Evolutionary conservation across 2,888 invertebrate species (phyloP).

Genomic region (Cryptops parisi): DNA sequence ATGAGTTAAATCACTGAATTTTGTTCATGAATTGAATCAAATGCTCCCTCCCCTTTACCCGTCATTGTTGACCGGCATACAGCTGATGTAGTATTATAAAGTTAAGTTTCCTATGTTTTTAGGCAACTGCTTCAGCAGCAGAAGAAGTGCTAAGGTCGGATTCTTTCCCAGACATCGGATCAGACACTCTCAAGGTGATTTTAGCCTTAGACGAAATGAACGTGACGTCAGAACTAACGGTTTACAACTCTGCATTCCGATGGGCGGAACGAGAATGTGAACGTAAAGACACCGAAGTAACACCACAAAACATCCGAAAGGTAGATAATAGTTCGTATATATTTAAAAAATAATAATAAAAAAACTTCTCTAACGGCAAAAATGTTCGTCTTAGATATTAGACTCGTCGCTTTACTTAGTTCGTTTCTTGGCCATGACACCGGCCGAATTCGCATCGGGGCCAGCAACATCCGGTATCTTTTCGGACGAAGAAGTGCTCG

Average conservation of each 20-base stretch:
- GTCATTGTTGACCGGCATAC: too few relatives aligned
- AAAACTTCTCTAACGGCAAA: too few relatives aligned
- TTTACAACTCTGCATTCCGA: constrained; percentile 57
- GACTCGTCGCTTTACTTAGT: constrained; percentile 27
- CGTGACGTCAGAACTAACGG: constrained; percentile 56
- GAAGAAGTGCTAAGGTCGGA: constrained; percentile 56
- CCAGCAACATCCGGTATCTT: constrained; percentile 58
- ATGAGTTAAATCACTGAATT: too few relatives aligned
- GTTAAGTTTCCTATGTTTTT: neutral
- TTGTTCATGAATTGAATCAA: too few relatives aligned
- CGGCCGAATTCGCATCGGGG: constrained; percentile 69
- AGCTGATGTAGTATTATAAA: too few relatives aligned
- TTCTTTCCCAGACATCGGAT: constrained; percentile 61
- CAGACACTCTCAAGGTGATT: constrained; percentile 55
- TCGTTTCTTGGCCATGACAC: constrained; percentile 59
- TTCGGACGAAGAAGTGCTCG: constrained; percentile 59
- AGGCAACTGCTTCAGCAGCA: constrained; percentile 33
- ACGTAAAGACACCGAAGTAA: constrained; percentile 30
- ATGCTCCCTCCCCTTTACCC: too few relatives aligned
- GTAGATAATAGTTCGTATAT: too few relatives aligned
- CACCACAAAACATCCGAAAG: constrained; percentile 20
- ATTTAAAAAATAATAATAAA: too few relatives aligned
- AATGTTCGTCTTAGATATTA: constrained; percentile 2
- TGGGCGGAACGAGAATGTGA: constrained; percentile 46
- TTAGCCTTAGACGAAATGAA: constrained; percentile 58